These are phyloP conservation scores for Agelastica alni DNA, from an alignment of 2,888 invertebrate species.

Conservation along the genomic window DNA sequence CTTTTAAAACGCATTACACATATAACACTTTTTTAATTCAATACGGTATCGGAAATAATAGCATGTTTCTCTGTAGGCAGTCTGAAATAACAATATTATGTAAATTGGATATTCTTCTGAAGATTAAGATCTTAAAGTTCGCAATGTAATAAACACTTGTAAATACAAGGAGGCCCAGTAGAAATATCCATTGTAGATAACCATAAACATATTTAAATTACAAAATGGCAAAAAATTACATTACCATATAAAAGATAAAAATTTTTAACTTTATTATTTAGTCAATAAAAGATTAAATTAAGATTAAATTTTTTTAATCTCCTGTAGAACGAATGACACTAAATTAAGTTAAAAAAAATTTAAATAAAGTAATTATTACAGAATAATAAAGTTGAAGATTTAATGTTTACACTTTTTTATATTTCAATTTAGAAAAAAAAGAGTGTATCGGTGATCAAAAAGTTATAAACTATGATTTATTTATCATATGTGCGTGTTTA, in stretches of 20 bases:
- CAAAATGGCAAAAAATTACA: background rate
- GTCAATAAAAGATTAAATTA: too few species aligned
- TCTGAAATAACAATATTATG: conserved; percentile 12
- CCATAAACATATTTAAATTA: background rate
- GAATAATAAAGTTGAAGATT: too few species aligned
- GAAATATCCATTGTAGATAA: background rate
- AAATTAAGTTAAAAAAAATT: too few species aligned
- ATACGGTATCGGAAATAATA: background rate
- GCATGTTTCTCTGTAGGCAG: conserved; percentile 1
- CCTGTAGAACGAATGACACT: too few species aligned
- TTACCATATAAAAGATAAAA: background rate
- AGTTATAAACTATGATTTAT: too few species aligned
- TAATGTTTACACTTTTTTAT: too few species aligned
- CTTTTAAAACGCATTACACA: background rate
- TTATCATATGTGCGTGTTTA: too few species aligned
- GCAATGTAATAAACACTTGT: conserved; percentile 11
- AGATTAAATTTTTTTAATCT: too few species aligned
- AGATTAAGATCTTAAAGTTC: conserved; percentile 14
- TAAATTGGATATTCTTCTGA: conserved; percentile 14
- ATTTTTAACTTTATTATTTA: too few species aligned
- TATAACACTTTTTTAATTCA: background rate
- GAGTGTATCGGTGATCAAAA: too few species aligned
- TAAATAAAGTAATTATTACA: too few species aligned
- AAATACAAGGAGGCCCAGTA: conserved; percentile 6
- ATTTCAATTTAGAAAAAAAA: too few species aligned